Percentiles rank a stretch among this genome's conserved stretches.
Conservation (phyloP, 2,113 vertebrate species). For the Pteropus alecto region DNA sequence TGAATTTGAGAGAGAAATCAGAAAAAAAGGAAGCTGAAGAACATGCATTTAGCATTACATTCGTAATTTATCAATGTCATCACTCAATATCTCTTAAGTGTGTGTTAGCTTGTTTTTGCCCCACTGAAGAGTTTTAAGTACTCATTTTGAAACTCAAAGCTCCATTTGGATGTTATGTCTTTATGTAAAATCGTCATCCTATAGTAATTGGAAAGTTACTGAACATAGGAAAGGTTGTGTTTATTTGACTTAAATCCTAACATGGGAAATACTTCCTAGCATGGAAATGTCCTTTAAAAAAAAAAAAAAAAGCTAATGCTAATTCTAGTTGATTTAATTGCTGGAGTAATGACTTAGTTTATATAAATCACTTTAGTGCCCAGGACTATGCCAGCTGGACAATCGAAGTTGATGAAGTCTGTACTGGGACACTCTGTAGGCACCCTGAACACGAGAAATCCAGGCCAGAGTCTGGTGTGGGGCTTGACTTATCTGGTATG, state of each 20-base stretch:
- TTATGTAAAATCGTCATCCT: background rate
- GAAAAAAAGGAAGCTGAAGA: background rate
- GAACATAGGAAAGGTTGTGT: background rate
- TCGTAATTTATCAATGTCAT: background rate
- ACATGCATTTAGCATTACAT: background rate
- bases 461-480: background rate
- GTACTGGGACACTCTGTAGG: background rate
- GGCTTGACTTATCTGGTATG: conserved; percentile 9
- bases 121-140: background rate
- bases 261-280: background rate
- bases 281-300: background rate
- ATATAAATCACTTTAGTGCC: background rate
- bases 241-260: background rate
- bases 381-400: background rate
- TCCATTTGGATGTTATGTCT: background rate
- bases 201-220: background rate
- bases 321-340: conserved; percentile 47
- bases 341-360: conserved; percentile 30
- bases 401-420: background rate
- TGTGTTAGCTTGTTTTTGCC: too few relatives aligned
- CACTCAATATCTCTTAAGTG: background rate
- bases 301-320: background rate
- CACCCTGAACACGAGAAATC: background rate
- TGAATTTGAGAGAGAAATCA: background rate
- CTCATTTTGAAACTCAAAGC: background rate